Conservation (phyloP, 2,797 vertebrate species). For the Australoheros facetus region DNA sequence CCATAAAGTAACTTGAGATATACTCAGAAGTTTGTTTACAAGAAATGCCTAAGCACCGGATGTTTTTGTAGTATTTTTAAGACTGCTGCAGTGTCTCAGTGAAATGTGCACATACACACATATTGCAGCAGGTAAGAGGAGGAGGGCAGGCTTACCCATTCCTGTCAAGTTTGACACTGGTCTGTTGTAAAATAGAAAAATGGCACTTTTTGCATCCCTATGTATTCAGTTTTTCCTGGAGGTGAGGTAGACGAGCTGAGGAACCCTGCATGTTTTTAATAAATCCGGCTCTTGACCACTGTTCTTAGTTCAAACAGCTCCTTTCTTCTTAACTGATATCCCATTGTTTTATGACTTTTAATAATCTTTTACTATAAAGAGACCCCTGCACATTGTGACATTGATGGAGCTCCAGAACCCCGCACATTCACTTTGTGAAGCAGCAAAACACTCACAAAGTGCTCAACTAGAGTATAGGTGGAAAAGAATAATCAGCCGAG, state of each 20-base stretch:
- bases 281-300: background rate
- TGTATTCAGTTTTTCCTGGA: background rate
- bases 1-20: conserved; percentile 23
- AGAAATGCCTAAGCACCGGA: background rate
- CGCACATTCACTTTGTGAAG: background rate
- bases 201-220: background rate
- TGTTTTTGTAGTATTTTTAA: conserved; percentile 5
- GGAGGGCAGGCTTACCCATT: background rate
- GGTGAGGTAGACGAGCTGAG: background rate
- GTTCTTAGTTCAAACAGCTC: background rate
- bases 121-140: background rate
- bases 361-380: conserved; percentile 1
- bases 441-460: background rate
- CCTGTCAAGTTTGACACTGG: background rate
- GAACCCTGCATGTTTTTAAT: background rate
- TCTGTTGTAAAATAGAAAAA: background rate
- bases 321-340: background rate
- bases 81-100: background rate
- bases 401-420: background rate
- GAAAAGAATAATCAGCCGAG: background rate
- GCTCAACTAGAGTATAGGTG: background rate
- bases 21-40: conserved; percentile 31
- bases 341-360: conserved; percentile 28
- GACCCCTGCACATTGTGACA: background rate
- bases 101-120: background rate